A percentile compares a stretch with the other conserved stretches of the same genome.
phyloP scores from a whole-genome alignment of 1,140 invertebrate genomes.

The Varroa destructor region DNA sequence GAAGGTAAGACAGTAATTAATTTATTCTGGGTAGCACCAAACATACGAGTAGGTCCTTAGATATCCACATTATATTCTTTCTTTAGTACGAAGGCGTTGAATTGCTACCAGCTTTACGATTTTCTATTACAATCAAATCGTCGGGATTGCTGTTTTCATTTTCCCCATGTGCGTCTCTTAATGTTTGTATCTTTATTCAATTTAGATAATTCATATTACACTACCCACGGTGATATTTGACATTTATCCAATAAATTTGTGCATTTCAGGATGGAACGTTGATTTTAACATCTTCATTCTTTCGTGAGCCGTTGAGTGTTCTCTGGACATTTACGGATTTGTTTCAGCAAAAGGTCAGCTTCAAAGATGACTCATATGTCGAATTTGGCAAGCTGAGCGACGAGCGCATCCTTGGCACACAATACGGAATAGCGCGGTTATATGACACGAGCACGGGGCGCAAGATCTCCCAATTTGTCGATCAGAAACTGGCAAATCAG shows the following conservation, averaged over 20 bases:
- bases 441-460: constrained; percentile 75
- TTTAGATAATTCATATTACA: too few relatives aligned
- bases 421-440: constrained; percentile 48
- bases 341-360: constrained; percentile 37
- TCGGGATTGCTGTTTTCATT: not conserved
- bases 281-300: constrained; percentile 68
- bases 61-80: too few relatives aligned
- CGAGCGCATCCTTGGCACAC: constrained; percentile 59
- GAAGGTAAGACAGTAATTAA: constrained; percentile 33
- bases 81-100: too few relatives aligned
- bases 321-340: constrained; percentile 52
- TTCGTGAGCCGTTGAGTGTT: constrained; percentile 56
- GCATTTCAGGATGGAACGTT: constrained; percentile 53
- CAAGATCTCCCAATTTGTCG: constrained; percentile 55
- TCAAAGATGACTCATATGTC: constrained; percentile 71
- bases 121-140: not conserved
- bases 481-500: constrained; percentile 66
- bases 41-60: too few relatives aligned
- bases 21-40: constrained; percentile 23
- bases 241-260: constrained; percentile 26
- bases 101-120: not conserved
- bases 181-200: not conserved
- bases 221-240: too few relatives aligned
- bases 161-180: not conserved
- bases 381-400: constrained; percentile 77